Evolutionary conservation across 2,797 vertebrate species (phyloP).

Genomic region (Catharus ustulatus): DNA sequence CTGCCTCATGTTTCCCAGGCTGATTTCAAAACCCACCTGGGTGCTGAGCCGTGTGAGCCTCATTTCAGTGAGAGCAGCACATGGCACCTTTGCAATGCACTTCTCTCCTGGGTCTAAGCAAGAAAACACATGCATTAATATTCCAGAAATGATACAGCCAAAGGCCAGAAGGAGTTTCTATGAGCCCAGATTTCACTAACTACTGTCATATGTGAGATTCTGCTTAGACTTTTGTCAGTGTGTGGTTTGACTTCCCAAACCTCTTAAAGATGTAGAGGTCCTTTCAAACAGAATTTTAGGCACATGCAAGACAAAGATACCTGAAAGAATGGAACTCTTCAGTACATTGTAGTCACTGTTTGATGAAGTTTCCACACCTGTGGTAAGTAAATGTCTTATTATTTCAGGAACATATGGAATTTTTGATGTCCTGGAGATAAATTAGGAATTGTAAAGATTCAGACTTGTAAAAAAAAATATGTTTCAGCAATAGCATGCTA

Average conservation of each 20-base stretch:
- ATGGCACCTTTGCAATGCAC: fast-evolving
- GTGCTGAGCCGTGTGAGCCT: neutral
- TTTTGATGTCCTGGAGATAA: neutral
- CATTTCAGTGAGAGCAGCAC: neutral
- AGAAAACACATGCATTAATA: neutral
- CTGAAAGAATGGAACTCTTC: neutral
- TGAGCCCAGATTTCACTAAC: neutral
- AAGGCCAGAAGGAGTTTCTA: neutral
- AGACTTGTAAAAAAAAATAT: neutral
- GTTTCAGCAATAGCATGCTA: neutral
- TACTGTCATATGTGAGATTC: neutral
- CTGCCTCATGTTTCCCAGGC: neutral
- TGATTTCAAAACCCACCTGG: neutral
- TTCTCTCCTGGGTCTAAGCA: neutral
- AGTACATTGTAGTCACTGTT: neutral
- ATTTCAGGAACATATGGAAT: neutral
- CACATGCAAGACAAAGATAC: neutral
- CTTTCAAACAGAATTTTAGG: neutral
- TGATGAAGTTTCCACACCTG: neutral
- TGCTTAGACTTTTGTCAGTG: neutral
- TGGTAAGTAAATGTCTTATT: neutral
- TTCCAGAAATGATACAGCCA: neutral
- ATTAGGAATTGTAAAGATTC: neutral
- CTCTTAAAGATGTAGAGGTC: neutral
- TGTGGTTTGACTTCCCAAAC: neutral